These are phyloP conservation scores for Xenopus tropicalis DNA, from an alignment of 2,113 vertebrate species.

Conservation along the genomic window DNA sequence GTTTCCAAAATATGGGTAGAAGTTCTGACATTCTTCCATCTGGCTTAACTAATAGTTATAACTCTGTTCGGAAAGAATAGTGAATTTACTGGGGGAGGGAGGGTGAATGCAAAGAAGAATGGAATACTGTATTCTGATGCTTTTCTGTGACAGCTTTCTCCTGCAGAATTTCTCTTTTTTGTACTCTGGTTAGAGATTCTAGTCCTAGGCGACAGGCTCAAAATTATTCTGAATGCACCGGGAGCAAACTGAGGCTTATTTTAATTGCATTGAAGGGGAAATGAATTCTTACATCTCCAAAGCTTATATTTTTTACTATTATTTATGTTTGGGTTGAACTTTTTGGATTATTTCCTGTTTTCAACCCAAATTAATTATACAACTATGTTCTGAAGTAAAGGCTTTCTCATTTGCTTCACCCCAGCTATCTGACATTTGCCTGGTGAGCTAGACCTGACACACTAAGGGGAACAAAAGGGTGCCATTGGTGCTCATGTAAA, in stretches of 20 bases:
- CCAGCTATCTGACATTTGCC: no score
- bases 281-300: slow-evolving; percentile 42
- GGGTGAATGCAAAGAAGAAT: slow-evolving; percentile 47
- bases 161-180: slow-evolving; percentile 64
- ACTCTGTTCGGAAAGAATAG: slow-evolving; percentile 36
- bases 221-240: slow-evolving; percentile 77
- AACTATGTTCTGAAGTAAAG: no score
- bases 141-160: slow-evolving; percentile 9
- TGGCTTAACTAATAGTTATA: slow-evolving; percentile 45
- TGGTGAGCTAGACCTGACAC: no score
- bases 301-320: no score
- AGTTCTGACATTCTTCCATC: slow-evolving; percentile 45
- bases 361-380: no score
- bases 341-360: no score
- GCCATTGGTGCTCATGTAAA: no score
- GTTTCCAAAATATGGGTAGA: slow-evolving; percentile 44
- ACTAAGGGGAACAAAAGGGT: no score
- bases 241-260: slow-evolving; percentile 81
- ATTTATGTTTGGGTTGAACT: no score
- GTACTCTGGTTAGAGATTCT: slow-evolving; percentile 79
- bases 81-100: slow-evolving; percentile 27
- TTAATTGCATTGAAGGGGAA: slow-evolving; percentile 76
- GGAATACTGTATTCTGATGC: slow-evolving; percentile 29
- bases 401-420: no score
- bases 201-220: slow-evolving; percentile 75